Base-by-base conservation (phyloP, 64 coral and sea anemone species). In the Pocillopora damicornis region DNA sequence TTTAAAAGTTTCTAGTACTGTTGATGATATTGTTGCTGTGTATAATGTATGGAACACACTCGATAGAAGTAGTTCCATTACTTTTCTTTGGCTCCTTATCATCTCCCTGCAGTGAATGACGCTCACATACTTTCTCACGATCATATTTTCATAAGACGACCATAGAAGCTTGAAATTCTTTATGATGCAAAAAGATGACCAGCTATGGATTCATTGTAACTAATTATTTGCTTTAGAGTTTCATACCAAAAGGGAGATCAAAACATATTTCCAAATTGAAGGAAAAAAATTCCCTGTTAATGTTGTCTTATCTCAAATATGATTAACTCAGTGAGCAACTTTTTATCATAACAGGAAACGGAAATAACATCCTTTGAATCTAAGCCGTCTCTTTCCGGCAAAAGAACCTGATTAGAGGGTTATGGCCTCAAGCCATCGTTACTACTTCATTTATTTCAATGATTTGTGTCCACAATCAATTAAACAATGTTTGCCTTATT, bases 281-380 rank as follows among this genome's bases (percentile, higher is more conserved):
- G 34, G 42, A 35, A 30, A 30, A 30, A 30, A 63, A 12, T 63
- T 83, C 42, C 35, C 61, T 37, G 68, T 11, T 45, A 30, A 42
- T 22, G 7, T 57, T 85, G 13, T 66, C 63, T 72, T 72, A 72
- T 65, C 64, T n/a, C n/a, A 85, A 58, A 56, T 13, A 72, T n/a
- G 63, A 72, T 85, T 73, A 85, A 85, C 77, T 13, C 57, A 23
- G 77, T 60, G 34, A 59, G 58, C 59, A 60, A 59, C 17, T 79
- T 26, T 58, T 79, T 60, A 34, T 1, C 69, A 14, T 18, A 42
- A 51, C 81, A 85, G 81, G 81, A 85, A 71, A 58, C 64, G 45
- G 14, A 83, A 17, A 1, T 83, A 67, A 37, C 66, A 67, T 67
- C 61, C 15, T 67, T 82, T 67, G 16, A 79, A 79, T 25, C 25